Percentiles rank a stretch among this genome's conserved stretches.
Evolutionary conservation across 2,888 invertebrate genomes (phyloP).

Genomic region (Vesta saturnalis): DNA sequence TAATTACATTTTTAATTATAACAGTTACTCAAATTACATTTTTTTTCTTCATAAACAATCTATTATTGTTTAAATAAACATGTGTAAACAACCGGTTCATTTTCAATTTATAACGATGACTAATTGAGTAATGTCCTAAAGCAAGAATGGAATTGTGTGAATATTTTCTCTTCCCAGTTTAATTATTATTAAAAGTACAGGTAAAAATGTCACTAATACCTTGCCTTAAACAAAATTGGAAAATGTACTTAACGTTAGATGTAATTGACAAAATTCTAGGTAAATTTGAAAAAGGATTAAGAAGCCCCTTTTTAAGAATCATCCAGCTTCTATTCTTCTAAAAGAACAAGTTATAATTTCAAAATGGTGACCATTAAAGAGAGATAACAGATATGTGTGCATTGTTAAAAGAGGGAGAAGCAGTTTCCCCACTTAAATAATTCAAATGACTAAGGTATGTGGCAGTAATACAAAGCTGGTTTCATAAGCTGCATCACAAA

Average conservation of each 20-base stretch:
- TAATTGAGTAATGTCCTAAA: background rate
- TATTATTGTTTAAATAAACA: background rate
- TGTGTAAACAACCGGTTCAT: background rate
- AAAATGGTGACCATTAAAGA: slow-evolving; percentile 31
- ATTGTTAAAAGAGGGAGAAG: slow-evolving; percentile 17
- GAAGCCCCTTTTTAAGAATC: slow-evolving; percentile 22
- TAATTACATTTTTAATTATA: too few species aligned
- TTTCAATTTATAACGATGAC: background rate
- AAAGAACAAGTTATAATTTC: slow-evolving; percentile 34
- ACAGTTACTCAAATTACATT: too few species aligned
- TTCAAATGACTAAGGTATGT: slow-evolving; percentile 37
- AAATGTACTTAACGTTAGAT: too few species aligned
- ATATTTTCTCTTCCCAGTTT: too few species aligned
- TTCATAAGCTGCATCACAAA: slow-evolving; percentile 31
- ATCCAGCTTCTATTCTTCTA: slow-evolving; percentile 31
- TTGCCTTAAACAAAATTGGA: too few species aligned
- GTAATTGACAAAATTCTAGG: too few species aligned
- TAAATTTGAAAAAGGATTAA: slow-evolving; percentile 17
- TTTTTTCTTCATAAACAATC: background rate
- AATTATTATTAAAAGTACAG: too few species aligned
- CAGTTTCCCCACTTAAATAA: slow-evolving; percentile 27
- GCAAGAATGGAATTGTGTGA: too few species aligned
- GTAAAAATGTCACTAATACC: too few species aligned
- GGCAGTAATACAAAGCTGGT: slow-evolving; percentile 35
- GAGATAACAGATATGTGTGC: background rate